Evolutionary conservation across 2,888 invertebrate species (phyloP).

Genomic region (Anorthoa munda): DNA sequence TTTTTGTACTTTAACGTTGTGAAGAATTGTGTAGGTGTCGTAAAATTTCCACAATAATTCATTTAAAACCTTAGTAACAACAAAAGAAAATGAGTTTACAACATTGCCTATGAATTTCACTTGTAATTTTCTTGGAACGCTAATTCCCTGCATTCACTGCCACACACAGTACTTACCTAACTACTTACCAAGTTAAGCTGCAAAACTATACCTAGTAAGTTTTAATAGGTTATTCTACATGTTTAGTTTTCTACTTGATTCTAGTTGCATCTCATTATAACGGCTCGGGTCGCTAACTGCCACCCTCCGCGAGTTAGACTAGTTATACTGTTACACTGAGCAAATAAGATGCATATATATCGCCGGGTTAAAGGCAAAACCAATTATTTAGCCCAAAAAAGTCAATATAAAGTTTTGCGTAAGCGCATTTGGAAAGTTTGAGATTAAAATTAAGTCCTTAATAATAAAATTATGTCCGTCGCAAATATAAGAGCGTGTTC

Average conservation of each 20-base stretch:
- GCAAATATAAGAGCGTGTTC: too few species aligned
- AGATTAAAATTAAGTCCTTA: too few species aligned
- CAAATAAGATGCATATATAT: constrained; percentile 11
- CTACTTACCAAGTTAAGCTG: constrained; percentile 49
- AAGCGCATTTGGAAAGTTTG: too few species aligned
- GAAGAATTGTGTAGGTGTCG: neutral
- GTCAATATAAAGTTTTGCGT: too few species aligned
- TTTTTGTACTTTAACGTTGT: neutral
- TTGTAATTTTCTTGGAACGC: constrained; percentile 3
- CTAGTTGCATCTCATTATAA: constrained; percentile 60
- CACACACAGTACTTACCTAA: constrained; percentile 33
- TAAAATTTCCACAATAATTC: neutral
- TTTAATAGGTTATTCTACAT: constrained; percentile 45
- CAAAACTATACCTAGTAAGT: constrained; percentile 36
- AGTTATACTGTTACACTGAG: constrained; percentile 26
- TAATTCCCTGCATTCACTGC: constrained; percentile 12
- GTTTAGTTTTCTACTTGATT: constrained; percentile 57
- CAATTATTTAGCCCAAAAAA: too few species aligned
- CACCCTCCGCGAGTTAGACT: constrained; percentile 29
- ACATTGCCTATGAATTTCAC: neutral
- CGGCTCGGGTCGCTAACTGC: constrained; percentile 47
- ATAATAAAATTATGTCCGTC: too few species aligned
- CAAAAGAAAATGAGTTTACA: constrained; percentile 13
- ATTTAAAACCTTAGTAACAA: neutral
- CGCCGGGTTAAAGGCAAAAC: too few species aligned